Evolutionary conservation across 2,113 vertebrate species (phyloP).

Genomic region (Ameiurus melas): DNA sequence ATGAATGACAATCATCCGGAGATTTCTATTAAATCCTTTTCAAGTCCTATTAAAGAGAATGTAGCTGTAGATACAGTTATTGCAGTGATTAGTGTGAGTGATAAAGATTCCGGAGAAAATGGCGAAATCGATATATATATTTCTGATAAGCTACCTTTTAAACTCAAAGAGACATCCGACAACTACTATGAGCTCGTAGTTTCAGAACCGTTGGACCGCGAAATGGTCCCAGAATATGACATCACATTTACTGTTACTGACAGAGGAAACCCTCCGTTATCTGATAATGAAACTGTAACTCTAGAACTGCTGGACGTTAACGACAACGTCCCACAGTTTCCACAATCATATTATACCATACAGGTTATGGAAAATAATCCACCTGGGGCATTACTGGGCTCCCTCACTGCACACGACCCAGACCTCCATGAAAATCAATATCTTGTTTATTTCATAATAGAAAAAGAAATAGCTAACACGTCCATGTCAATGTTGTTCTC

Average conservation of each 20-base stretch:
- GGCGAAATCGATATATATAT: constrained; percentile 63
- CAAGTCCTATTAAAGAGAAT: constrained; percentile 51
- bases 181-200: constrained; percentile 55
- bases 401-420: constrained; percentile 55
- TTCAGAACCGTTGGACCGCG: constrained; percentile 56
- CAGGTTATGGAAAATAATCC: constrained; percentile 44
- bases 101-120: constrained; percentile 64
- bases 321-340: constrained; percentile 45
- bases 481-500: constrained; percentile 82
- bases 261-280: constrained; percentile 53
- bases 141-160: constrained; percentile 45
- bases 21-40: constrained; percentile 47
- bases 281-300: constrained; percentile 58
- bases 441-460: constrained; percentile 79
- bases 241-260: constrained; percentile 59
- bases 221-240: constrained; percentile 55
- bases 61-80: constrained; percentile 50
- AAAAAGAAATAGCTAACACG: constrained; percentile 75
- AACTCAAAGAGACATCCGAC: constrained; percentile 46
- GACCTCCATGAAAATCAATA: constrained; percentile 71
- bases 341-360: constrained; percentile 34
- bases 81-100: constrained; percentile 55
- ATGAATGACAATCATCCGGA: constrained; percentile 55
- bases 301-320: constrained; percentile 52
- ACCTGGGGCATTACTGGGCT: constrained; percentile 40